Percentiles rank a stretch among this genome's conserved stretches.
Conservation (phyloP, 1,140 invertebrate species). For the Drosophila ambigua region DNA sequence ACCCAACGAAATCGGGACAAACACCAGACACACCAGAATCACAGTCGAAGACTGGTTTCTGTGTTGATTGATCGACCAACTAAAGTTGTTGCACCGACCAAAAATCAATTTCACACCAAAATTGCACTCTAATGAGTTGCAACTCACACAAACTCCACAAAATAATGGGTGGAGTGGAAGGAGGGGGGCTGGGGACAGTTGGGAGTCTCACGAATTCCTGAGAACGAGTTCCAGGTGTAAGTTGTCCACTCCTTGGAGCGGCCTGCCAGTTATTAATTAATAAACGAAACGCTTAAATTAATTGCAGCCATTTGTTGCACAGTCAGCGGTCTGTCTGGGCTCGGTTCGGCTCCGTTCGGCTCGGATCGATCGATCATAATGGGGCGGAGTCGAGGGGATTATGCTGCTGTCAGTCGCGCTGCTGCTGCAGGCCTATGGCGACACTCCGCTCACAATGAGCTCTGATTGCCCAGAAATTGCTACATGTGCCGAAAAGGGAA, state of each 20-base stretch:
- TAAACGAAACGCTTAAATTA: constrained; percentile 71
- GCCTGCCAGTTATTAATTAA: constrained; percentile 69
- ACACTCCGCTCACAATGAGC: constrained; percentile 48
- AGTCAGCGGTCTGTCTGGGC: constrained; percentile 49
- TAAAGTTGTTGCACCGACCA: constrained; percentile 40
- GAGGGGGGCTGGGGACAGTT: not conserved
- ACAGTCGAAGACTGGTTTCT: constrained; percentile 21
- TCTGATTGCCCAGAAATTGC: constrained; percentile 57
- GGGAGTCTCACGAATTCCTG: constrained; percentile 9
- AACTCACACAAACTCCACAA: constrained; percentile 46
- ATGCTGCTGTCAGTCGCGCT: not conserved
- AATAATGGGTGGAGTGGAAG: constrained; percentile 17
- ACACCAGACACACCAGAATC: constrained; percentile 9
- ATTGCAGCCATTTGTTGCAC: constrained; percentile 72
- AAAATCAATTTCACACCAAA: constrained; percentile 53
- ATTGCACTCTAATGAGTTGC: constrained; percentile 50
- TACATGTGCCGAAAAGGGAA: constrained; percentile 17
- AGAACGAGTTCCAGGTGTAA: constrained; percentile 18
- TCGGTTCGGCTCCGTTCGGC: constrained; percentile 4
- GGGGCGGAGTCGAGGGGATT: constrained; percentile 12
- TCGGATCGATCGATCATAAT: constrained; percentile 59
- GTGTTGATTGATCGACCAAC: constrained; percentile 44
- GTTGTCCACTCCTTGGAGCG: not conserved
- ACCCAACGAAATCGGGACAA: constrained; percentile 10
- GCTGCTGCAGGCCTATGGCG: not conserved